Conservation (phyloP, 2,113 vertebrate genomes). For the Heterocephalus glaber region DNA sequence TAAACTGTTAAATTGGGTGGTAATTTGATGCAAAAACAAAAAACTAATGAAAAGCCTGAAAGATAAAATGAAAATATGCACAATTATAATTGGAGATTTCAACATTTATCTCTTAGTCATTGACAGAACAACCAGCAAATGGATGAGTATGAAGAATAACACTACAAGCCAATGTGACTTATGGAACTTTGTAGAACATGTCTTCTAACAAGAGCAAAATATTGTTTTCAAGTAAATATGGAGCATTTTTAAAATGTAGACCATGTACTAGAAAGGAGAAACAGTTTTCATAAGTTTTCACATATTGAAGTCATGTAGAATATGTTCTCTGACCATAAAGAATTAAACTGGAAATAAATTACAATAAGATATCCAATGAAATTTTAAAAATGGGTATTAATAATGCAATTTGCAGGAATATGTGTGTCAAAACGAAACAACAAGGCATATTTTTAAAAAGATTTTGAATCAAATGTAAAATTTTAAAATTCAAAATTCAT, state of each 20-base stretch:
- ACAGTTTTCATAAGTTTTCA: background rate
- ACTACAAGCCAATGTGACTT: background rate
- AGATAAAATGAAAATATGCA: background rate
- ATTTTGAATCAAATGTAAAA: background rate
- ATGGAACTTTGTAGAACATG: background rate
- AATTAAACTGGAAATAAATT: constrained; percentile 2
- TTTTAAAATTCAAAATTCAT: background rate
- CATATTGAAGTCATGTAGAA: background rate
- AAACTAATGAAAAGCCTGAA: background rate
- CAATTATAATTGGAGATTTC: background rate
- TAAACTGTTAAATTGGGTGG: background rate
- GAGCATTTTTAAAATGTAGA: background rate
- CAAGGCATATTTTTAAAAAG: background rate
- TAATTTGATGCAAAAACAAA: background rate
- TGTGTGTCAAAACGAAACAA: background rate
- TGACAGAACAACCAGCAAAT: background rate
- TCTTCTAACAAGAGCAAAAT: background rate
- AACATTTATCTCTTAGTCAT: background rate
- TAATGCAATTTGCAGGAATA: background rate
- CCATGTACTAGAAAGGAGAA: background rate
- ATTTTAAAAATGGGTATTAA: background rate
- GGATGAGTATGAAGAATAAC: background rate
- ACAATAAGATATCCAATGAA: background rate
- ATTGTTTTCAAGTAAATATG: background rate
- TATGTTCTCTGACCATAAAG: background rate